Percentiles rank a stretch among this genome's conserved stretches.
Evolutionary conservation across 2,888 invertebrate genomes (phyloP).

Genomic region (Anthophora plumipes): DNA sequence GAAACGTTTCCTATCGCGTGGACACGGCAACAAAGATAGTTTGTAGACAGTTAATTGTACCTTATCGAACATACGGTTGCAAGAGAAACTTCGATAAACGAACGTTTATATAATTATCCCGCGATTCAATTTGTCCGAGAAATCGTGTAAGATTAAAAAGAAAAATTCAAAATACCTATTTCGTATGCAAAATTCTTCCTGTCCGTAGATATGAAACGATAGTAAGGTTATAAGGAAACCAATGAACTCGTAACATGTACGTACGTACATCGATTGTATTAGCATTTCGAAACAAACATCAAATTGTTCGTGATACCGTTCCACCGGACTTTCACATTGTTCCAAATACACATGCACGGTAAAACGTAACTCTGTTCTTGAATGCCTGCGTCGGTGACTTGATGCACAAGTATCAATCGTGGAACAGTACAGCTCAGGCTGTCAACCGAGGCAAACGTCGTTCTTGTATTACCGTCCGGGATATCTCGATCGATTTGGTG

Average conservation of each 20-base stretch:
- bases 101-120: no score
- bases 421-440: constrained; percentile 38
- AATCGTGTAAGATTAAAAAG: no score
- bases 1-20: background rate
- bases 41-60: background rate
- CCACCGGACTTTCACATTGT: constrained; percentile 54
- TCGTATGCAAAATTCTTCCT: no score
- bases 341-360: constrained; percentile 35
- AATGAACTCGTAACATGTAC: no score
- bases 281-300: background rate
- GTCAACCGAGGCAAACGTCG: background rate
- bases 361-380: constrained; percentile 2
- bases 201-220: no score
- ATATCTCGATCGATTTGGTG: background rate
- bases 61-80: background rate
- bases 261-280: background rate
- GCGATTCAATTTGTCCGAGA: no score
- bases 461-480: background rate
- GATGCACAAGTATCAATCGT: background rate
- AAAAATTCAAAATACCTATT: no score
- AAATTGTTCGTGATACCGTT: background rate
- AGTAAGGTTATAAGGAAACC: background rate
- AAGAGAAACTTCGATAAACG: background rate
- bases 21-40: background rate
- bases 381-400: constrained; percentile 1